These are phyloP conservation scores for Bellardia pandia DNA, from an alignment of 2,888 invertebrate species.

Conservation along the genomic window DNA sequence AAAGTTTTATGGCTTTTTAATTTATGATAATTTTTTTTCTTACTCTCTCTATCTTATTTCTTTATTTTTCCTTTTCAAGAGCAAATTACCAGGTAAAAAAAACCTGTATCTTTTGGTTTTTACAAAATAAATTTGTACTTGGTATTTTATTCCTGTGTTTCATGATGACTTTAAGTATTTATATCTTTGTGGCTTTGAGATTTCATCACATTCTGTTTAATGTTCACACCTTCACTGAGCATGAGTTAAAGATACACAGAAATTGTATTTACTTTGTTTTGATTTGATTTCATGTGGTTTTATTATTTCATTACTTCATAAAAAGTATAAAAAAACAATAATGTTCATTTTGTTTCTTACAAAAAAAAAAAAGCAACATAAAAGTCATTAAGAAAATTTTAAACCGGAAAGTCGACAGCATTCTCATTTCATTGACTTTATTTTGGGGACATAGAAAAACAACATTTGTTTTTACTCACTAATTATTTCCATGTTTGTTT, in stretches of 20 bases:
- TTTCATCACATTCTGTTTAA: slow-evolving; percentile 56
- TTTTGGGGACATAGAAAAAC: slow-evolving; percentile 27
- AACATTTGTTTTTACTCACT: slow-evolving; percentile 27
- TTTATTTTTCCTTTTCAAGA: slow-evolving; percentile 18
- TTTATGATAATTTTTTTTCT: slow-evolving; percentile 77
- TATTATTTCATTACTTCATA: slow-evolving; percentile 70
- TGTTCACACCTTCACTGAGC: slow-evolving; percentile 70
- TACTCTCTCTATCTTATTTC: slow-evolving; percentile 19
- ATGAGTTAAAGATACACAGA: slow-evolving; percentile 26
- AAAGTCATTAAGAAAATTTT: slow-evolving; percentile 8
- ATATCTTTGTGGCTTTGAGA: slow-evolving; percentile 39
- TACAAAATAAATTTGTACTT: slow-evolving; percentile 51
- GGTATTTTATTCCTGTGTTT: slow-evolving; percentile 18
- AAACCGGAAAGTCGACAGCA: slow-evolving; percentile 57
- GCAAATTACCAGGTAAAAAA: slow-evolving; percentile 59
- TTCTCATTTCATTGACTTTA: slow-evolving; percentile 43
- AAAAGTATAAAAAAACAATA: slow-evolving; percentile 35
- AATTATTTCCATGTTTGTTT: slow-evolving; percentile 67
- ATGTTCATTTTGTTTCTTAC: slow-evolving; percentile 34
- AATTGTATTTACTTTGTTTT: slow-evolving; percentile 66
- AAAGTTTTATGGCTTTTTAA: slow-evolving; percentile 82
- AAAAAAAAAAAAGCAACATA: slow-evolving; percentile 3
- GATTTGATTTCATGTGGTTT: slow-evolving; percentile 72
- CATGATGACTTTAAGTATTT: slow-evolving; percentile 38
- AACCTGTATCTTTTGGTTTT: slow-evolving; percentile 56